Conservation (phyloP, 2,797 vertebrate genomes). For the Trichosurus vulpecula region DNA sequence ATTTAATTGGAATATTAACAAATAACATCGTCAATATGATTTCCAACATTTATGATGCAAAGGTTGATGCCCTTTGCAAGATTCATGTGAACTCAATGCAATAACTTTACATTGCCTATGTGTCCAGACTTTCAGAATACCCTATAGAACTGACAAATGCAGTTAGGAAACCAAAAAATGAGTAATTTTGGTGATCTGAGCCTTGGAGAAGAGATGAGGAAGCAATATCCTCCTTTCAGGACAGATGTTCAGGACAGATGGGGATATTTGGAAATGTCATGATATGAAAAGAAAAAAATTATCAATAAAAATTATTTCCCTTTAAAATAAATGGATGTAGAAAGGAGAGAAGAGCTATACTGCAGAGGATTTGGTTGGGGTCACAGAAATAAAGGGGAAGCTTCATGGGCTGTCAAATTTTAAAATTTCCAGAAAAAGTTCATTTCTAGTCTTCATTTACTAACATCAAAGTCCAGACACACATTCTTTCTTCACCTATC, state of each 20-base stretch:
- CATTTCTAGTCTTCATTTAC: constrained; percentile 15
- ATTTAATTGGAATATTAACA: too few relatives aligned
- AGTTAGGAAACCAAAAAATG: not conserved
- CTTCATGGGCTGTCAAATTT: not conserved
- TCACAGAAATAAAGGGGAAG: constrained; percentile 1
- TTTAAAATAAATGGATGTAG: not conserved
- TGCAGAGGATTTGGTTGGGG: constrained; percentile 3
- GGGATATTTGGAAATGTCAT: not conserved
- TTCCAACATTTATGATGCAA: too few relatives aligned
- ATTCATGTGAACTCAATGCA: too few relatives aligned
- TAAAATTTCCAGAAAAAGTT: not conserved
- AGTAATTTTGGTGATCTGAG: not conserved
- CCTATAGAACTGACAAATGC: constrained; percentile 1
- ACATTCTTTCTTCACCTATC: constrained; percentile 26
- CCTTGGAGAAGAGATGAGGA: not conserved
- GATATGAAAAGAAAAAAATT: not conserved
- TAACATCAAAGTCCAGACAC: constrained; percentile 31
- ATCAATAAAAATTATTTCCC: not conserved
- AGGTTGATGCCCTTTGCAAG: too few relatives aligned
- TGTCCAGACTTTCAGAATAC: too few relatives aligned
- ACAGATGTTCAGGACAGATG: not conserved
- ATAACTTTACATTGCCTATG: too few relatives aligned
- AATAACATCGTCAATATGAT: too few relatives aligned
- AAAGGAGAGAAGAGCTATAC: not conserved
- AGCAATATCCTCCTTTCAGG: not conserved